A percentile compares a stretch with the other conserved stretches of the same genome.
Conservation (phyloP, 2,888 invertebrate genomes). For the Xylophagus ater region DNA sequence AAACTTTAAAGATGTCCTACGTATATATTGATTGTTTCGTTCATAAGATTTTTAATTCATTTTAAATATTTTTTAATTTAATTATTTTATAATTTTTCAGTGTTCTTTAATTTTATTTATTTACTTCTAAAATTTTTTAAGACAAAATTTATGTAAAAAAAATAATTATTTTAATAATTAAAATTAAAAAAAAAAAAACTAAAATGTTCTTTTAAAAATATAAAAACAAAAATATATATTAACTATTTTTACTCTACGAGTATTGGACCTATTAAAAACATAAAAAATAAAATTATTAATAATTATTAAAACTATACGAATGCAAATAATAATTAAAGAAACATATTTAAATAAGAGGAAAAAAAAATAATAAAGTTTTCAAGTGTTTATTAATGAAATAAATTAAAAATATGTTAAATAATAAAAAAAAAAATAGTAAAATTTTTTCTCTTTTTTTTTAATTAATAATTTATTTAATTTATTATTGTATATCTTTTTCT, state of each 20-base stretch:
- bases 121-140: too few relatives aligned
- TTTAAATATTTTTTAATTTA: conserved; percentile 1
- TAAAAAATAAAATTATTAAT: too few relatives aligned
- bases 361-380: conserved; percentile 13
- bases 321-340: too few relatives aligned
- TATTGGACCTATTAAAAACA: conserved; percentile 1
- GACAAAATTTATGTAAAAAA: too few relatives aligned
- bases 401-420: conserved; percentile 19
- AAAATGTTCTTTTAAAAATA: neutral
- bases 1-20: too few relatives aligned
- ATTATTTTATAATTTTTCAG: neutral
- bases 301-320: too few relatives aligned
- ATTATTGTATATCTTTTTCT: too few relatives aligned
- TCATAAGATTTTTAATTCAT: too few relatives aligned
- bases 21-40: too few relatives aligned
- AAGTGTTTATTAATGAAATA: conserved; percentile 20
- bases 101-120: neutral
- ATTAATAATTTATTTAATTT: too few relatives aligned
- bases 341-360: conserved; percentile 18
- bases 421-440: conserved; percentile 15
- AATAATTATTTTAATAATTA: conserved; percentile 1
- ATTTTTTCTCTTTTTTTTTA: neutral
- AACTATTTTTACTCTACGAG: conserved; percentile 3
- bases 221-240: neutral
- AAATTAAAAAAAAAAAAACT: neutral